Base-by-base conservation (phyloP, 2,113 vertebrate genomes). In the Pterophyllum scalare region DNA sequence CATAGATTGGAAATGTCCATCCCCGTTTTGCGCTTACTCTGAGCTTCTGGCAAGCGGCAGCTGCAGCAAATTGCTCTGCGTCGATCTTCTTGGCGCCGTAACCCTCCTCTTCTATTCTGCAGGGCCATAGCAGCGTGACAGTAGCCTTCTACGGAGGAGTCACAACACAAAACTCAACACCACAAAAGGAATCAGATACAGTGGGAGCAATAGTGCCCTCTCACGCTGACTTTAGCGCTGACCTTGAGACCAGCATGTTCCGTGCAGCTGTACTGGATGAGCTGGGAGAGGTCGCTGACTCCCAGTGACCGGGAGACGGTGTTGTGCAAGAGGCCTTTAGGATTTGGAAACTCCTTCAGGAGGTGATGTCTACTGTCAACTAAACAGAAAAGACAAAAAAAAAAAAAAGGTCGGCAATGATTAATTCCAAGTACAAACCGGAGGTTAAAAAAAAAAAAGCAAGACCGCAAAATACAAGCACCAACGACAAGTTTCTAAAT, bases 61-160 rank as follows among this genome's bases (percentile, higher is more conserved):
- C 98, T 0, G 98, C 98, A 3, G 98, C 98, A 35, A 96, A 95
- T 4, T 97, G 94, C 86, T 99, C 98, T 0, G 98, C 98, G 0
- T 98, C 96, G 0, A 95, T 91, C 94, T 97, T 99, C 93, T 95
- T 97, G 80, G 96, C 94, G 70, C 97, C 97, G 26, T 95, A 97
- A 58, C 97, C 98, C 89, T 98, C 97, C 49, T 97, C 96, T 83
- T 98, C 96, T 58, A 99, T 96, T 1, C 92, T 97, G 94, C 95
- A 95, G 0, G 98, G 98, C 98, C 98, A 99, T 57, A 93, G 94
- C 46, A 99, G 93, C 1, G 97, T 97, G 59, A 99, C 95, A 4
- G 96, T 97, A 72, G 96, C 98, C 95, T 95, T 98, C 98, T 99
- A 88, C 19, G 28, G 28, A 57, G 11, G 54, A 70, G 20, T 5